phyloP scores from a whole-genome alignment of 2,888 invertebrate species.

The Acronicta psi region DNA sequence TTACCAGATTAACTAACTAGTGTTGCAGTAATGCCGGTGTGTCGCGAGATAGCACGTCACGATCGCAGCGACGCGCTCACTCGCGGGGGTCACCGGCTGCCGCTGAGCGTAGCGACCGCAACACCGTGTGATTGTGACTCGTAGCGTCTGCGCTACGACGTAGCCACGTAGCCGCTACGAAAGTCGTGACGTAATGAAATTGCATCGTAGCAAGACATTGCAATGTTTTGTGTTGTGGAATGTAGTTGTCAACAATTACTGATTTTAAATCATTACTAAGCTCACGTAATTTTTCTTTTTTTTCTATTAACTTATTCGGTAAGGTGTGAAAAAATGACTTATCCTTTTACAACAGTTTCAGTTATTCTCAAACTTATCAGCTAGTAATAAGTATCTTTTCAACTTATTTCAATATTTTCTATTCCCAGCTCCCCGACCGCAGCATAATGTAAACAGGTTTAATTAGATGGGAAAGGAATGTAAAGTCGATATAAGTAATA shows the following conservation, averaged over 20 bases:
- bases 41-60: slow-evolving; percentile 2
- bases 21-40: slow-evolving; percentile 14
- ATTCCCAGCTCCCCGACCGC: no score
- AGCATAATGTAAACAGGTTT: not conserved
- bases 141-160: slow-evolving; percentile 29
- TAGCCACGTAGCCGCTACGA: slow-evolving; percentile 26
- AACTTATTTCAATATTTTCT: no score
- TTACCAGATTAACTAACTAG: slow-evolving; percentile 34
- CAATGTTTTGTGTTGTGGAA: slow-evolving; percentile 5
- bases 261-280: no score
- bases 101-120: slow-evolving; percentile 49
- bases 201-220: slow-evolving; percentile 11
- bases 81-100: slow-evolving; percentile 26
- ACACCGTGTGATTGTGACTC: slow-evolving; percentile 44
- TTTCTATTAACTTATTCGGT: no score
- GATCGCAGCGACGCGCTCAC: slow-evolving; percentile 18
- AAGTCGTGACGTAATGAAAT: slow-evolving; percentile 27
- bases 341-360: no score
- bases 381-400: no score
- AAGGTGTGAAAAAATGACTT: no score
- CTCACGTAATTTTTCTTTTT: no score
- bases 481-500: no score
- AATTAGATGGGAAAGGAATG: not conserved
- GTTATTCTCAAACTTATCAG: no score
- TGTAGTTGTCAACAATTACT: not conserved